Evolutionary conservation across 2,888 invertebrate genomes (phyloP).

Genomic region (Dolomedes plantarius): DNA sequence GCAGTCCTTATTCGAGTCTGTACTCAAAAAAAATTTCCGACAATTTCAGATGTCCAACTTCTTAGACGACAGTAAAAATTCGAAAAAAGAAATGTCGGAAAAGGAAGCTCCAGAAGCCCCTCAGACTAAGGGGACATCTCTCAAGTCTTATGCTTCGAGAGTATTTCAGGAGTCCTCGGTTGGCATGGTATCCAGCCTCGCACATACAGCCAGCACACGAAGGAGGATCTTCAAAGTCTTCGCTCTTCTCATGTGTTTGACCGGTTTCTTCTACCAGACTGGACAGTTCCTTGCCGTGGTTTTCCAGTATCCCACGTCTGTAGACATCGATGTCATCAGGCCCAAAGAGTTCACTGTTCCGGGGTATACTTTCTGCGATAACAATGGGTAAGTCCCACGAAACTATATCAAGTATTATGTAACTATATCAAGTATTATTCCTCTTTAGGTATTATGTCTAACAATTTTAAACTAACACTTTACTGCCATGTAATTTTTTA

Average conservation of each 20-base stretch:
- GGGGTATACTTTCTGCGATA: conserved; percentile 51
- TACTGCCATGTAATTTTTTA: too few relatives aligned
- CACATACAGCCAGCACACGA: conserved; percentile 4
- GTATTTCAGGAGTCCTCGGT: conserved; percentile 45
- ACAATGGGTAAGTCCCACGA: conserved; percentile 21
- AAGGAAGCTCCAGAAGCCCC: too few relatives aligned
- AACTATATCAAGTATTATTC: too few relatives aligned
- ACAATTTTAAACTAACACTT: too few relatives aligned
- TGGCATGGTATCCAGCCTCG: conserved; percentile 24
- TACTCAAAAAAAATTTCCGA: too few relatives aligned
- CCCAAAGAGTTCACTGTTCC: conserved; percentile 15
- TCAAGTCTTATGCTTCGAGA: conserved; percentile 7
- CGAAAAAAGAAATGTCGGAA: too few relatives aligned
- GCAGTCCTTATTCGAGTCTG: too few relatives aligned
- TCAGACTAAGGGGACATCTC: too few relatives aligned
- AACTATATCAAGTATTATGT: too few relatives aligned
- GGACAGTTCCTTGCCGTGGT: conserved; percentile 20
- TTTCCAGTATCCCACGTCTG: conserved; percentile 31
- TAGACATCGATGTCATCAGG: conserved; percentile 29
- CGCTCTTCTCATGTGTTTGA: conserved; percentile 26
- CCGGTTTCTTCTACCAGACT: conserved; percentile 41
- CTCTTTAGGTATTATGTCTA: too few relatives aligned
- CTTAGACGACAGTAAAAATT: too few relatives aligned
- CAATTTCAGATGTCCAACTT: too few relatives aligned
- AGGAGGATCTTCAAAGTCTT: conserved; percentile 25